Base-by-base conservation (phyloP, 2,888 invertebrate genomes). In the Harpagoxenus sublaevis region DNA sequence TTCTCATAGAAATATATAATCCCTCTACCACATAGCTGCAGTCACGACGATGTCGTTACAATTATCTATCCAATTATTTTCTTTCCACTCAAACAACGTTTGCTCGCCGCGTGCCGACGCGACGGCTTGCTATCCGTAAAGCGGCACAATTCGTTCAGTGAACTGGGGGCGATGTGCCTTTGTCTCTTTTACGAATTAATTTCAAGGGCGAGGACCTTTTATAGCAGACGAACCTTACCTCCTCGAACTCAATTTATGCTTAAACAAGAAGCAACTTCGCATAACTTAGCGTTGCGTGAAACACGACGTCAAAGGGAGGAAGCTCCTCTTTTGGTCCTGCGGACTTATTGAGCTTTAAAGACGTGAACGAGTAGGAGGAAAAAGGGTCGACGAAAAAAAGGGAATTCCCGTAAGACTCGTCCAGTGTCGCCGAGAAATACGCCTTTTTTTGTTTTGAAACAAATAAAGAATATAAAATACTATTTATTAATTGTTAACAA, bases 181-280 rank as follows among this genome's bases (percentile, higher is more conserved):
- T 91, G 90, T 89, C 84, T 86, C 88, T 85, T 87, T 85, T 78
- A 55, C 79, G 84, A 87, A 91, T 89, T 89, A 89, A 89, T 89
- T 89, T 88, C 88, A 85, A 90, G 88, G 86, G 85, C 84, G 86
- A 79, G 86, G 91, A 90, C 88, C 91, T 92, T 91, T 68, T 90
- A 92, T 92, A 89, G 77, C 85, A 48, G 12, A 55, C 79, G 84
- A 89, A 87, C 87, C 91, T 90, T 89, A 89, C 84, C 84, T 88
- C 86, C 88, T 84, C 82, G 88, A 93, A 92, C 88, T 92, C 89
- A 93, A 92, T 93, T 93, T 91, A 88, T 91, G 91, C 85, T 93
- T 93, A 92, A 94, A 94, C 94, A 94, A 94, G 92, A 91, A 93
- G 92, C 92, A 92, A 92, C 92, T 92, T 93, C 93, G 92, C 91